Evolutionary conservation across 2,888 invertebrate genomes (phyloP).

Genomic region (Xestoiulus laeticollis): DNA sequence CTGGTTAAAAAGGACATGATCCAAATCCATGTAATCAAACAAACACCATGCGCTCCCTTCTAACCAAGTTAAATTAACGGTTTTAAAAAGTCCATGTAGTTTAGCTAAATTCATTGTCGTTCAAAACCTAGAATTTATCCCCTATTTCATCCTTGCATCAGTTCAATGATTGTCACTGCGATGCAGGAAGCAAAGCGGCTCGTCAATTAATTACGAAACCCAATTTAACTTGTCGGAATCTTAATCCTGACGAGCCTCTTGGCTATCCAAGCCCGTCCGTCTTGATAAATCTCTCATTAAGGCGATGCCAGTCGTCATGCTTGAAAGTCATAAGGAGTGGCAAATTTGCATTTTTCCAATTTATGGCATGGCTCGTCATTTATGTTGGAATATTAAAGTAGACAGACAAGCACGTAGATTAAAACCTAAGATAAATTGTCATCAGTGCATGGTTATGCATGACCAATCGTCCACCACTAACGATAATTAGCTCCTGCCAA

Average conservation of each 20-base stretch:
- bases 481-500: conserved; percentile 11
- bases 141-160: neutral
- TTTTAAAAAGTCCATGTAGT: too few species aligned
- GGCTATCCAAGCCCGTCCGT: conserved; percentile 29
- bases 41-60: too few species aligned
- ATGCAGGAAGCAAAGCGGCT: neutral
- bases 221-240: conserved; percentile 21
- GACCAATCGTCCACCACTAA: neutral
- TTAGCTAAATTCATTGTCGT: neutral
- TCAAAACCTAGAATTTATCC: neutral
- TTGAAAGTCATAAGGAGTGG: conserved; percentile 17
- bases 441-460: neutral
- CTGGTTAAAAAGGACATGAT: too few species aligned
- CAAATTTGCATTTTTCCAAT: conserved; percentile 28
- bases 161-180: neutral
- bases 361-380: neutral
- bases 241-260: conserved; percentile 29
- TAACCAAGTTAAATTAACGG: too few species aligned
- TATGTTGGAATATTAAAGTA: neutral
- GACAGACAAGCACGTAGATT: neutral
- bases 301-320: conserved; percentile 19
- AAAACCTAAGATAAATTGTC: neutral
- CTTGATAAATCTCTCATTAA: conserved; percentile 28
- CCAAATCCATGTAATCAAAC: too few species aligned
- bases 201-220: conserved; percentile 28